These are phyloP conservation scores for Girardinus metallicus DNA, from an alignment of 2,797 vertebrate species.

Conservation along the genomic window DNA sequence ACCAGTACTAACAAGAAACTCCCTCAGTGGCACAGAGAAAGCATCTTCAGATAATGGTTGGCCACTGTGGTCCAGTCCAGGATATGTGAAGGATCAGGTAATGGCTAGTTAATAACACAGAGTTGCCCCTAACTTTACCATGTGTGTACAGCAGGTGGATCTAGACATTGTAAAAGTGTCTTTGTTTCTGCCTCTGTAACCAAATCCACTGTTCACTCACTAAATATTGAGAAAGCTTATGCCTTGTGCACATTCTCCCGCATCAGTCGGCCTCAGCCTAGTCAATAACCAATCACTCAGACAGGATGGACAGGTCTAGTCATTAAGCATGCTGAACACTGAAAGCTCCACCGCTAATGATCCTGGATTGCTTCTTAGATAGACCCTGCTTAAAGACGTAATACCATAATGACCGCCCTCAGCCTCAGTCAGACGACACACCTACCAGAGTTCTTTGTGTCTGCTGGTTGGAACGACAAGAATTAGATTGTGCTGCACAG, in stretches of 20 bases:
- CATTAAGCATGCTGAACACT: constrained; percentile 54
- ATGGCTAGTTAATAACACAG: neutral
- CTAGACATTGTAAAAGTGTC: neutral
- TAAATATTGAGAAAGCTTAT: constrained; percentile 10
- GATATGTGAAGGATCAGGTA: neutral
- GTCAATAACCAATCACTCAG: constrained; percentile 60
- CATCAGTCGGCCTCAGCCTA: constrained; percentile 33
- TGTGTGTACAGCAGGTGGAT: neutral
- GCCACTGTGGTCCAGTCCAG: neutral
- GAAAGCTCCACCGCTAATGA: constrained; percentile 67
- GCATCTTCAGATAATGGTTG: neutral
- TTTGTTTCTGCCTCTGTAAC: neutral
- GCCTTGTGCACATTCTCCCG: constrained; percentile 1
- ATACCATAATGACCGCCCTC: constrained; percentile 16
- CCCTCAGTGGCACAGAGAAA: neutral
- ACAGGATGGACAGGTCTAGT: constrained; percentile 54
- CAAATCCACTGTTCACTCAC: neutral
- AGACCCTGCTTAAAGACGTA: constrained; percentile 37
- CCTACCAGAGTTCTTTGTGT: constrained; percentile 42
- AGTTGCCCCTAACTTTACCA: neutral
- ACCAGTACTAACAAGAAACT: neutral
- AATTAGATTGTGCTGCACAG: constrained; percentile 17
- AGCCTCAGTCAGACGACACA: constrained; percentile 25
- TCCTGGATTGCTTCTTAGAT: constrained; percentile 40
- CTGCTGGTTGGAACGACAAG: constrained; percentile 41